Evolutionary conservation across 1,140 invertebrate genomes (phyloP).

Genomic region (Drosophila pachea): DNA sequence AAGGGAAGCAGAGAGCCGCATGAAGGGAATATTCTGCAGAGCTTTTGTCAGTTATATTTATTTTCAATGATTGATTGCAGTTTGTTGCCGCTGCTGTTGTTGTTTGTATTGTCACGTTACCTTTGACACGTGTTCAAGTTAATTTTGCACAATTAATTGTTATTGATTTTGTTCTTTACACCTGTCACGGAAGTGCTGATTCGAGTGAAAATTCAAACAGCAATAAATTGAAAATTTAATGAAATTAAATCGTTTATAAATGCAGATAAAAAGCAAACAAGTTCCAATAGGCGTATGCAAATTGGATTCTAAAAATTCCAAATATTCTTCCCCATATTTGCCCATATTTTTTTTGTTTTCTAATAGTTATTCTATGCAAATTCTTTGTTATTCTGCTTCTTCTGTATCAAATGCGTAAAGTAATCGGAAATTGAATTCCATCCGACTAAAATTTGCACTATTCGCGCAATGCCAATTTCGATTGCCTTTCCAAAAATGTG

Average conservation of each 20-base stretch:
- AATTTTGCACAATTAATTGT: constrained; percentile 14
- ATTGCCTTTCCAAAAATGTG: constrained; percentile 18
- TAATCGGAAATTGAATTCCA: constrained; percentile 56
- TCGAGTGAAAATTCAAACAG: background rate
- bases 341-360: constrained; percentile 13
- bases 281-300: constrained; percentile 55
- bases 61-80: constrained; percentile 69
- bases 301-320: constrained; percentile 32
- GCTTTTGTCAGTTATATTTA: constrained; percentile 45
- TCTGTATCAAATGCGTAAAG: constrained; percentile 21
- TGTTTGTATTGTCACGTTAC: constrained; percentile 29
- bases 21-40: background rate
- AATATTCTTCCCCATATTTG: constrained; percentile 34
- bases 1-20: background rate
- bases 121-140: constrained; percentile 31
- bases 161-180: constrained; percentile 5
- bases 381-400: constrained; percentile 27
- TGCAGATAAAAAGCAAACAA: constrained; percentile 29
- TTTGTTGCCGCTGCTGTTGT: constrained; percentile 14
- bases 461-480: background rate
- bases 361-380: constrained; percentile 71
- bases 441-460: background rate
- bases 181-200: background rate
- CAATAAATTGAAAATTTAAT: constrained; percentile 5
- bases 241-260: constrained; percentile 3